phyloP scores from a whole-genome alignment of 2,113 vertebrate genomes.

The Perca fluviatilis region DNA sequence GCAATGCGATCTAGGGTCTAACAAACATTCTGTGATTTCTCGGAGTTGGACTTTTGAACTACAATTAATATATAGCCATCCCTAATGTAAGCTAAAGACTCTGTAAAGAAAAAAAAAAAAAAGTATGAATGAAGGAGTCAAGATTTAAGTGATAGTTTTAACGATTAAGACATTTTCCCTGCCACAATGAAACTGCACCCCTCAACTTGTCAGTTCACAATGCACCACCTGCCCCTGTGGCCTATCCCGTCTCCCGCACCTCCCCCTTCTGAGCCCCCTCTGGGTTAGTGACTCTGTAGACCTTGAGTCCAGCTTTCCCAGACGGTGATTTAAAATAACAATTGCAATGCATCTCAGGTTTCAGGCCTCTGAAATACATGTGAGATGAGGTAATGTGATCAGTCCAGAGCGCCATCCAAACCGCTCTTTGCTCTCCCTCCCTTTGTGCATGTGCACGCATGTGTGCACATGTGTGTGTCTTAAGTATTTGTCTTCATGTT shows the following conservation, averaged over 20 bases:
- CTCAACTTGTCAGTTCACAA: constrained; percentile 46
- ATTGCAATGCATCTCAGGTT: constrained; percentile 84
- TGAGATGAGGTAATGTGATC: constrained; percentile 86
- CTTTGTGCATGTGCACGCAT: constrained; percentile 40
- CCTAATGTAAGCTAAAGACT: constrained; percentile 1
- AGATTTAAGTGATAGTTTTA: background rate
- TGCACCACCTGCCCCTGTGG: constrained; percentile 62
- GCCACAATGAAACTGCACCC: constrained; percentile 30
- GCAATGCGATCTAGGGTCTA: constrained; percentile 1
- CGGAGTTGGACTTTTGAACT: background rate
- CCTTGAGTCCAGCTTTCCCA: constrained; percentile 80
- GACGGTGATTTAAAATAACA: constrained; percentile 87
- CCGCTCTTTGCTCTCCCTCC: constrained; percentile 39
- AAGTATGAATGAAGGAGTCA: background rate
- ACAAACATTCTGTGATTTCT: constrained; percentile 22
- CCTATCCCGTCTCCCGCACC: constrained; percentile 46
- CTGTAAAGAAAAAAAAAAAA: background rate
- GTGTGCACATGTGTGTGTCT: constrained; percentile 32
- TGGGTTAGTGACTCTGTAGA: constrained; percentile 76
- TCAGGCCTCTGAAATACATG: constrained; percentile 83
- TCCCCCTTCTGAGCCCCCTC: constrained; percentile 37
- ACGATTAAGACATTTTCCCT: constrained; percentile 1
- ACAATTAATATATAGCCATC: background rate
- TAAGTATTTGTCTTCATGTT: constrained; percentile 36
- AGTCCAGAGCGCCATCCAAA: constrained; percentile 71